Percentiles rank a stretch among this genome's conserved stretches.
Evolutionary conservation across 2,113 vertebrate genomes (phyloP).

Genomic region (Crypturellus undulatus): DNA sequence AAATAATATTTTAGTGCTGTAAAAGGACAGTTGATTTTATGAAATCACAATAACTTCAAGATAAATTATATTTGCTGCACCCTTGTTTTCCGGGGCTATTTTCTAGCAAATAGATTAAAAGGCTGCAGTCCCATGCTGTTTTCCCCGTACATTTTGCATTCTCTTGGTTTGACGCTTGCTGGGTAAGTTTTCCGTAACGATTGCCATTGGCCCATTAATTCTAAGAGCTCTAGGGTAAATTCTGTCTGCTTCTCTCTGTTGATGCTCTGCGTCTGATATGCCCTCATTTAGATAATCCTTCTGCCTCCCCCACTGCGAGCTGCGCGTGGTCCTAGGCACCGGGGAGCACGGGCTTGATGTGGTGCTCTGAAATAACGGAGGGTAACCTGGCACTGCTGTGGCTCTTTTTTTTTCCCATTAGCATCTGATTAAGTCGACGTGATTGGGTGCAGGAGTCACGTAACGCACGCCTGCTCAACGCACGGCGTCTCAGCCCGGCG

Average conservation of each 20-base stretch:
- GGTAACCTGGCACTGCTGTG: not conserved
- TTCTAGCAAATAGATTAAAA: not conserved
- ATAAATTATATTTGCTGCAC: not conserved
- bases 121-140: not conserved
- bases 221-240: slow-evolving; percentile 41
- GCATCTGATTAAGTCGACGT: slow-evolving; percentile 23
- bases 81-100: not conserved
- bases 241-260: not conserved
- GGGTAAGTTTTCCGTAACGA: not conserved
- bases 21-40: not conserved
- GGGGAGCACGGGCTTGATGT: not conserved
- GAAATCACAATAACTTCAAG: not conserved
- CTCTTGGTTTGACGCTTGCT: not conserved
- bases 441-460: slow-evolving; percentile 6
- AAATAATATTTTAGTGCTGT: not conserved
- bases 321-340: not conserved
- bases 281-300: slow-evolving; percentile 65
- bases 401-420: not conserved
- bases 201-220: slow-evolving; percentile 40
- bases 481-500: not conserved
- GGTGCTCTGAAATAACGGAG: not conserved
- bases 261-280: not conserved
- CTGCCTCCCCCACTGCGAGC: not conserved
- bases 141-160: not conserved
- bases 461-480: not conserved